Conservation (phyloP, 1,140 invertebrate genomes). For the Bombus polaris region DNA sequence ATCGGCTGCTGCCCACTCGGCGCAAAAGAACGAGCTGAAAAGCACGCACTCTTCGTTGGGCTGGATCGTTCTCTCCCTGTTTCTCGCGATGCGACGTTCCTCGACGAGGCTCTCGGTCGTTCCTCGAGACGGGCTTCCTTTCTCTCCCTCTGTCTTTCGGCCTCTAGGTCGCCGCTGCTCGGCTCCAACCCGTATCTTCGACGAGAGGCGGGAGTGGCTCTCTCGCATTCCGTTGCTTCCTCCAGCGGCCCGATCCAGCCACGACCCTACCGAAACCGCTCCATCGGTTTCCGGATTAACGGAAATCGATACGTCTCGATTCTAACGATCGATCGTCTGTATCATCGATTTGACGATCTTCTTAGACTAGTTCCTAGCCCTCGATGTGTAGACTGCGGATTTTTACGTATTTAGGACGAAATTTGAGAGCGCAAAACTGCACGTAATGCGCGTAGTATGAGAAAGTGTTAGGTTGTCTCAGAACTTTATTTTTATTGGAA, state of each 20-base stretch:
- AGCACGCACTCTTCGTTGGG: neutral
- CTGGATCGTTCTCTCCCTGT: neutral
- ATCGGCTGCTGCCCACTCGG: neutral
- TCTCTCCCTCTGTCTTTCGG: constrained; percentile 33
- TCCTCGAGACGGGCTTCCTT: constrained; percentile 35
- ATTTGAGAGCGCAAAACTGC: too few relatives aligned
- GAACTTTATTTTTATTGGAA: too few relatives aligned
- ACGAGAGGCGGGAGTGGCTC: constrained; percentile 71
- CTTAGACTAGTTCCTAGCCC: neutral
- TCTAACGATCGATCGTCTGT: neutral
- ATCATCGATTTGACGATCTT: neutral
- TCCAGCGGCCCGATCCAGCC: constrained; percentile 42
- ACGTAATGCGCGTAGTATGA: too few relatives aligned
- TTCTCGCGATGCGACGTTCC: neutral
- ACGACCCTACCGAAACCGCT: constrained; percentile 30
- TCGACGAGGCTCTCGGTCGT: constrained; percentile 2
- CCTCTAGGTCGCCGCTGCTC: constrained; percentile 41
- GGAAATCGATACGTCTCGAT: neutral
- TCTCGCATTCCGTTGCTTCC: constrained; percentile 69
- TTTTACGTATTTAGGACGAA: too few relatives aligned
- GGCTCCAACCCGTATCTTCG: constrained; percentile 43
- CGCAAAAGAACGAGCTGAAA: constrained; percentile 27
- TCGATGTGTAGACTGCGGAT: too few relatives aligned
- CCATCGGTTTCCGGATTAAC: constrained; percentile 53
- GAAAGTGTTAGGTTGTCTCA: too few relatives aligned